A percentile compares a stretch with the other conserved stretches of the same genome.
phyloP scores from a whole-genome alignment of 2,888 invertebrate genomes.

The Aphidius colemani region DNA sequence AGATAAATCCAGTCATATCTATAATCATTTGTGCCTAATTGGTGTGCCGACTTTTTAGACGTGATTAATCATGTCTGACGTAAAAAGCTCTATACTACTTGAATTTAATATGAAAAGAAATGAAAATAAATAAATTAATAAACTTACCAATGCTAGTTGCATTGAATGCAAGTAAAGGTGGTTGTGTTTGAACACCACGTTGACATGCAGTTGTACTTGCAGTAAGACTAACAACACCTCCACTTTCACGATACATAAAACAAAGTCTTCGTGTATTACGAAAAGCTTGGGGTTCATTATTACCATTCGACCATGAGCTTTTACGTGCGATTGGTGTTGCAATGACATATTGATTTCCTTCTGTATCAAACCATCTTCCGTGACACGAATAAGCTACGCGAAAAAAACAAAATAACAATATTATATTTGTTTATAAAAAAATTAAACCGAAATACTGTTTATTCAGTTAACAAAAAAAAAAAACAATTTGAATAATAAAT shows the following conservation, averaged over 20 bases:
- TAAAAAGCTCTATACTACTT: no score
- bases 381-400: conserved; percentile 84
- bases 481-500: background rate
- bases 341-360: conserved; percentile 85
- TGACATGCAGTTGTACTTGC: conserved; percentile 59
- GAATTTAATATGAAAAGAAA: background rate
- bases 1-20: no score
- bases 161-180: conserved; percentile 68
- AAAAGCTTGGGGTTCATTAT: conserved; percentile 56
- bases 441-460: background rate
- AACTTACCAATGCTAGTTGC: conserved; percentile 71
- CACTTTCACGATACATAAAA: conserved; percentile 74
- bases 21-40: no score
- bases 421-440: background rate
- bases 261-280: conserved; percentile 69
- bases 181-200: conserved; percentile 52
- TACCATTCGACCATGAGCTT: conserved; percentile 61
- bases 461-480: conserved; percentile 5
- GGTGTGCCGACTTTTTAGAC: no score
- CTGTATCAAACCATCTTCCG: conserved; percentile 78
- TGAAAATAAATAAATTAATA: conserved; percentile 6
- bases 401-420: conserved; percentile 24
- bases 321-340: conserved; percentile 73
- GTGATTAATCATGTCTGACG: no score
- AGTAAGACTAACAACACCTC: conserved; percentile 57